These are phyloP conservation scores for Enteromius paludinosus DNA, from an alignment of 2,797 vertebrate species.

Conservation along the genomic window DNA sequence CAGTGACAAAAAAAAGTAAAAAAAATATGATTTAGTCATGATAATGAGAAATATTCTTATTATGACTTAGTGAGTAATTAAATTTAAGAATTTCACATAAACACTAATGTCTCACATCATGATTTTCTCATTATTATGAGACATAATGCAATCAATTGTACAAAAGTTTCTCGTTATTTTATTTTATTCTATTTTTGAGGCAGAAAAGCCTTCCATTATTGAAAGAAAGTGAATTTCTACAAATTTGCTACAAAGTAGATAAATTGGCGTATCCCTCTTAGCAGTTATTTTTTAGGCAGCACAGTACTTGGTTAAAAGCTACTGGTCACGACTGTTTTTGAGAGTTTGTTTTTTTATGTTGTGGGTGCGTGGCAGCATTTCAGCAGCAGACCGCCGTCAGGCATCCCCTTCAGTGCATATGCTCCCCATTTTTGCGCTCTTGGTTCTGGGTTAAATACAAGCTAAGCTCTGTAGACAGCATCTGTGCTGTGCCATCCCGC, in stretches of 20 bases:
- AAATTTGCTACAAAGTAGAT: background rate
- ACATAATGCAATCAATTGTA: too few species aligned
- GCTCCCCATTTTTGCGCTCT: background rate
- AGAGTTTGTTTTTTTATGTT: background rate
- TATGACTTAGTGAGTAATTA: background rate
- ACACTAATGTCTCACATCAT: background rate
- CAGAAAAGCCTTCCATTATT: background rate
- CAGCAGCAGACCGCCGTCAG: background rate
- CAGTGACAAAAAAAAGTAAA: too few species aligned
- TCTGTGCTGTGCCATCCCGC: background rate
- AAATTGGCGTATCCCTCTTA: too few species aligned
- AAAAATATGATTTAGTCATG: too few species aligned
- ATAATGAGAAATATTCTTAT: too few species aligned
- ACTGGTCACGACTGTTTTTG: background rate
- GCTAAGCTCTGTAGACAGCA: background rate
- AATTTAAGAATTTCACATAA: background rate
- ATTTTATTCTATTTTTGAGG: background rate
- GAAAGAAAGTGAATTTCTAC: background rate
- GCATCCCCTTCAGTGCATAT: conserved; percentile 1
- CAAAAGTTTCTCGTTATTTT: background rate
- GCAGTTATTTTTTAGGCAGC: background rate
- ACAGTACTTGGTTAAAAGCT: background rate
- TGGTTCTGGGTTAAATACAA: conserved; percentile 25
- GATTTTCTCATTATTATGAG: background rate
- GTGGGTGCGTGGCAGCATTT: background rate